Percentiles rank a stretch among this genome's conserved stretches.
These are phyloP conservation scores for Drosophila nannoptera DNA, from an alignment of 1,140 invertebrate genomes.

Conservation along the genomic window DNA sequence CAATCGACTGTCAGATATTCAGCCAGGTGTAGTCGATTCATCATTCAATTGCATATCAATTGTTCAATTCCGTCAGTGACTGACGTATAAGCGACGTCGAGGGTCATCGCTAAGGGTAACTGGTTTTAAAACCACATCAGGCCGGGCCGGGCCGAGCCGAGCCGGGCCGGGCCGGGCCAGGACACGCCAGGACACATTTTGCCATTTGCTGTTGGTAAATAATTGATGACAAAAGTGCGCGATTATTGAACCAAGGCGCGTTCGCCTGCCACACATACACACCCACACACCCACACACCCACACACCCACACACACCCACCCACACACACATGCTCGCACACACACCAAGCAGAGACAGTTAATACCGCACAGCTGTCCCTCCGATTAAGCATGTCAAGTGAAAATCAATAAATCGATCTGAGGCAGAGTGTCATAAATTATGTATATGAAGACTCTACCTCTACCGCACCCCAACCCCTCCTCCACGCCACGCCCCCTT, in stretches of 20 bases:
- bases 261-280: neutral
- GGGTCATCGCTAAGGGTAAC: constrained; percentile 24
- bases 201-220: constrained; percentile 29
- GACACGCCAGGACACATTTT: constrained; percentile 15
- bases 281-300: neutral
- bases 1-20: constrained; percentile 4
- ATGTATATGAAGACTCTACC: constrained; percentile 8
- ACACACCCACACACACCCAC: neutral
- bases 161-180: neutral
- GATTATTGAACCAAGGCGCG: constrained; percentile 33
- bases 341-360: neutral
- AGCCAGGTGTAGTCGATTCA: neutral
- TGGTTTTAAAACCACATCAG: constrained; percentile 16
- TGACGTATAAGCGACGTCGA: neutral
- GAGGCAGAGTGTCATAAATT: constrained; percentile 19
- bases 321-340: neutral
- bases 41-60: constrained; percentile 8
- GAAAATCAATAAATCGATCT: constrained; percentile 70
- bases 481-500: constrained; percentile 1
- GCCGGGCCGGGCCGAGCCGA: neutral
- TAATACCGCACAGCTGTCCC: neutral
- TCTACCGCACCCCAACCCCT: too few relatives aligned
- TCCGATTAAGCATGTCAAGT: constrained; percentile 39
- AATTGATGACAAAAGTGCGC: constrained; percentile 31
- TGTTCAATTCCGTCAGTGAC: neutral